Conservation (phyloP, 2,797 vertebrate species). For the Typhlichthys eigenmanni region DNA sequence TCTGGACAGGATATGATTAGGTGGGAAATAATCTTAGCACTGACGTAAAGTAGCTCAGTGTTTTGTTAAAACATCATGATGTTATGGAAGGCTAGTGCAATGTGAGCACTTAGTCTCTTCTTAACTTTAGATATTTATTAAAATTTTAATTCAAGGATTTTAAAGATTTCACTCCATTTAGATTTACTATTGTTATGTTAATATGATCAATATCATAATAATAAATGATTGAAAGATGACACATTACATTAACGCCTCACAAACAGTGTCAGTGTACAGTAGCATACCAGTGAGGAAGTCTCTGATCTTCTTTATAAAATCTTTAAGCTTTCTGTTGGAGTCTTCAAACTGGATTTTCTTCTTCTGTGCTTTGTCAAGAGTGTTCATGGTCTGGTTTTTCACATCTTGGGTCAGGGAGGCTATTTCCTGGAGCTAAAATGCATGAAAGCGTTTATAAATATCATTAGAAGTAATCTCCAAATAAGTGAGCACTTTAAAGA, state of each 20-base stretch:
- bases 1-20: conserved; percentile 61
- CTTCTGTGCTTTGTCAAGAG: conserved; percentile 72
- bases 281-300: conserved; percentile 84
- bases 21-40: too few relatives aligned
- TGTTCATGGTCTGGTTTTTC: conserved; percentile 74
- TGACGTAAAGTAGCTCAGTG: background rate
- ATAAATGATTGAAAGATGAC: background rate
- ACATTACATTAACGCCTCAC: background rate
- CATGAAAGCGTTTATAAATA: too few relatives aligned
- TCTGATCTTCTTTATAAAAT: conserved; percentile 84
- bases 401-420: conserved; percentile 75
- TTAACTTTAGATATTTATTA: too few relatives aligned
- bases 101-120: too few relatives aligned
- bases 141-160: too few relatives aligned
- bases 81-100: too few relatives aligned
- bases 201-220: background rate
- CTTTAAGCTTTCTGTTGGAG: conserved; percentile 78
- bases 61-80: too few relatives aligned
- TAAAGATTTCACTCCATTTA: background rate
- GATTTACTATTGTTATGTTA: background rate
- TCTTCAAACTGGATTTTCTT: conserved; percentile 77
- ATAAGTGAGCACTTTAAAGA: too few relatives aligned
- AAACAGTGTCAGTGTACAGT: background rate
- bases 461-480: too few relatives aligned
- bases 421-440: conserved; percentile 79